Base-by-base conservation (phyloP, 2,113 vertebrate genomes). In the Passerina amoena region DNA sequence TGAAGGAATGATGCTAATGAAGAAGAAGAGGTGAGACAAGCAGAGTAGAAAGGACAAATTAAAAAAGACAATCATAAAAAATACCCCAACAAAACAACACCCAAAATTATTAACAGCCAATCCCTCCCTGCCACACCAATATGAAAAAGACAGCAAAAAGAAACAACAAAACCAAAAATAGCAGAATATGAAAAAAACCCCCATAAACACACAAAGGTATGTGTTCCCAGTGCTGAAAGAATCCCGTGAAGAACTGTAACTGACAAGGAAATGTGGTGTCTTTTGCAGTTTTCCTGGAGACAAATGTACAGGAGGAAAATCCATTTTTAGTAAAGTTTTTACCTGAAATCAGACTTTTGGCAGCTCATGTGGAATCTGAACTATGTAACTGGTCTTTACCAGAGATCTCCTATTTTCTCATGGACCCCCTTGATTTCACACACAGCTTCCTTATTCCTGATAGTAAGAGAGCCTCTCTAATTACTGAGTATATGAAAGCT, bases 111-210 rank as follows among this genome's bases (percentile, higher is more conserved):
- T 56, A 68, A 37, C 14, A 79, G 33, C 14, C 14, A 33, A 14
- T 2, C 2, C 25, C 5, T 6, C 6, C 22, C 28, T 16, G 10
- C 27, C 16, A 11, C 16, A 31, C 12, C 8, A 50, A 20, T n/a
- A 21, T 28, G 19, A 61, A 90, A 88, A 86, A 72, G 1, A 33
- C 8, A 38, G 14, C 3, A 72, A 88, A 72, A 89, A 65, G 4
- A 48, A 44, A 12, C 5, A 80, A 11, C 1, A 53, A 82, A 75
- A 86, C 12, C 1, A 33, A 70, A 83, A 87, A 38, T 1, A 78
- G 5, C 0, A 1, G 48, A 84, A 85, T 18, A 10, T 68, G 40
- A n/a, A 77, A 68, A 63, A 22, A 27, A 7, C 2, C 2, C 2
- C 66, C 14, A 59, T 12, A 72, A 79, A 47, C 22, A 11, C 14